phyloP scores from a whole-genome alignment of 1,140 invertebrate genomes.

The Drosophila ironensis region DNA sequence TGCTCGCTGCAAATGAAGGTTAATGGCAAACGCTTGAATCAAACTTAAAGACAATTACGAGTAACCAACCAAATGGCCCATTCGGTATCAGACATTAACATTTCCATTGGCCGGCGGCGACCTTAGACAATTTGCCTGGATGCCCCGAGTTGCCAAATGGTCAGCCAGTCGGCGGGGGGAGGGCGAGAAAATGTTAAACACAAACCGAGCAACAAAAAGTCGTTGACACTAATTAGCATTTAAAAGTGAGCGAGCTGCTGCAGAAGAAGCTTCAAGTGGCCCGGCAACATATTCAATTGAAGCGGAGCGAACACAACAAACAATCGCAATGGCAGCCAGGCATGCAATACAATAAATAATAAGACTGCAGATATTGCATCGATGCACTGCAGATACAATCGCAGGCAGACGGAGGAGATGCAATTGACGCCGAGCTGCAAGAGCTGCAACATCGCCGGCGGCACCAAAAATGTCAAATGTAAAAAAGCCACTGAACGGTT shows the following conservation, averaged over 20 bases:
- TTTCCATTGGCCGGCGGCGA: slow-evolving; percentile 29
- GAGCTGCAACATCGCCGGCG: background rate
- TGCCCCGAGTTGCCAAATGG: slow-evolving; percentile 56
- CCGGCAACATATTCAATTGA: slow-evolving; percentile 43
- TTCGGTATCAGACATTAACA: slow-evolving; percentile 26
- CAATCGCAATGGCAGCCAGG: slow-evolving; percentile 5
- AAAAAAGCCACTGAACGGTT: slow-evolving; percentile 43
- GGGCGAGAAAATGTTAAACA: slow-evolving; percentile 10
- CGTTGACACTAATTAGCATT: slow-evolving; percentile 77
- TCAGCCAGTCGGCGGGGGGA: slow-evolving; percentile 27
- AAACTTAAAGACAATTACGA: background rate
- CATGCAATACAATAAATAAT: slow-evolving; percentile 64
- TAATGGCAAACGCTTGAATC: slow-evolving; percentile 35
- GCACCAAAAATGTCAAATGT: slow-evolving; percentile 71
- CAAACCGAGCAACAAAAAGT: slow-evolving; percentile 31
- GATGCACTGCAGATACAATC: slow-evolving; percentile 41
- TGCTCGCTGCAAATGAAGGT: slow-evolving; percentile 35
- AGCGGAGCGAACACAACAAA: slow-evolving; percentile 49
- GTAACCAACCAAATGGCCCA: slow-evolving; percentile 3
- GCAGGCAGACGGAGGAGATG: slow-evolving; percentile 46
- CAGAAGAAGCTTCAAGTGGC: slow-evolving; percentile 7
- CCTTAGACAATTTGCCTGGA: slow-evolving; percentile 33
- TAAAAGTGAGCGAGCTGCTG: slow-evolving; percentile 42
- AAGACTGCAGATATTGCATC: slow-evolving; percentile 48
- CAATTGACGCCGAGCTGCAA: slow-evolving; percentile 15